phyloP scores from a whole-genome alignment of 2,888 invertebrate species.

The Zeuzera pyrina region DNA sequence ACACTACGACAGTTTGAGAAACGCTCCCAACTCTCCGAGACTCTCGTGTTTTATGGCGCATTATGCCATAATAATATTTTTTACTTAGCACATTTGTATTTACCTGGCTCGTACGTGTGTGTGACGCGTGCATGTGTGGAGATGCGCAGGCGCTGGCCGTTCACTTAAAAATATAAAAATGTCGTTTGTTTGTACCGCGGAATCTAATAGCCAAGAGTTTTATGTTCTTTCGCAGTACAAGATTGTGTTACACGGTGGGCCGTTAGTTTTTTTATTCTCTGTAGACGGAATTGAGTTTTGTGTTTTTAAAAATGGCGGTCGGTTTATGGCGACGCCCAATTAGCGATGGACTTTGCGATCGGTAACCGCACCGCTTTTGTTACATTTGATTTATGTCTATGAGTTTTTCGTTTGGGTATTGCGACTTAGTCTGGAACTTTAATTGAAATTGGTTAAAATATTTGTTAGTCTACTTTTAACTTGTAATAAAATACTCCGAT shows the following conservation, averaged over 20 bases:
- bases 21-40: constrained; percentile 26
- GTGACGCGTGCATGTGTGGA: constrained; percentile 19
- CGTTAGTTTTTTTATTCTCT: constrained; percentile 31
- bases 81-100: constrained; percentile 69
- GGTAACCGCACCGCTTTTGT: constrained; percentile 48
- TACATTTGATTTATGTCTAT: constrained; percentile 54
- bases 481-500: too few relatives aligned
- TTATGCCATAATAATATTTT: constrained; percentile 70
- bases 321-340: constrained; percentile 36
- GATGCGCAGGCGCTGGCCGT: constrained; percentile 36
- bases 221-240: constrained; percentile 62
- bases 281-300: constrained; percentile 32
- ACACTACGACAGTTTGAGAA: constrained; percentile 45
- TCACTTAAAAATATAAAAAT: constrained; percentile 38
- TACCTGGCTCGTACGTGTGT: constrained; percentile 23
- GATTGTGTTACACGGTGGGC: constrained; percentile 48
- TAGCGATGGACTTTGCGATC: constrained; percentile 28
- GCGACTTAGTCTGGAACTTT: too few relatives aligned
- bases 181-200: constrained; percentile 45
- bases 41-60: constrained; percentile 64
- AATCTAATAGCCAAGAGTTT: constrained; percentile 54
- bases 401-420: too few relatives aligned
- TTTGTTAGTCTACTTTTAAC: too few relatives aligned
- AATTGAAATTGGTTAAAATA: too few relatives aligned
- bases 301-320: constrained; percentile 27